Percentiles rank a stretch among this genome's conserved stretches.
Evolutionary conservation across 2,797 vertebrate genomes (phyloP).

Genomic region (Lepidocolaptes lacrymiger): DNA sequence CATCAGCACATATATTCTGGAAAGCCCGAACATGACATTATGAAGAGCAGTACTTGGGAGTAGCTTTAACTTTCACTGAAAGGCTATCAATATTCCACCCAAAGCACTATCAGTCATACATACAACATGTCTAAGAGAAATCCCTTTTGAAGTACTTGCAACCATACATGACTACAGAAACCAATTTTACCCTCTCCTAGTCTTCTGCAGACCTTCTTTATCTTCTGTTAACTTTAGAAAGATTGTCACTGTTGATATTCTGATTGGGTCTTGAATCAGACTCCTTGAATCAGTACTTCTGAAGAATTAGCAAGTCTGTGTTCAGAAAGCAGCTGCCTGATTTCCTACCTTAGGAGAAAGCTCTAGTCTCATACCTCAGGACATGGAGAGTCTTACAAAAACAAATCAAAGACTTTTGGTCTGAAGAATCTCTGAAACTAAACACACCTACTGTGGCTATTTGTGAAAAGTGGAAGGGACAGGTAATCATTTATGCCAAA

Average conservation of each 20-base stretch:
- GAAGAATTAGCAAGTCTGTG: neutral
- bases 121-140: neutral
- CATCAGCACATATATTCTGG: neutral
- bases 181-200: neutral
- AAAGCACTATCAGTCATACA: neutral
- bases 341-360: neutral
- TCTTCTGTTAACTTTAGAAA: neutral
- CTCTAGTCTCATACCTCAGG: neutral
- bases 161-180: neutral
- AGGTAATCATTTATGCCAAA: conserved; percentile 26
- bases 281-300: neutral
- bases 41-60: neutral
- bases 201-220: neutral
- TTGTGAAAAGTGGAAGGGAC: neutral
- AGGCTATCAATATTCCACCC: neutral
- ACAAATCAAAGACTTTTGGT: neutral
- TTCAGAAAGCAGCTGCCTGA: neutral
- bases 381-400: neutral
- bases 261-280: neutral
- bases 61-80: neutral
- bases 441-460: neutral
- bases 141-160: neutral
- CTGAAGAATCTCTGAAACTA: neutral
- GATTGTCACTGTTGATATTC: neutral
- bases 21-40: neutral